A percentile compares a stretch with the other conserved stretches of the same genome.
These are phyloP conservation scores for Mamestra brassicae DNA, from an alignment of 2,888 invertebrate species.

Conservation along the genomic window DNA sequence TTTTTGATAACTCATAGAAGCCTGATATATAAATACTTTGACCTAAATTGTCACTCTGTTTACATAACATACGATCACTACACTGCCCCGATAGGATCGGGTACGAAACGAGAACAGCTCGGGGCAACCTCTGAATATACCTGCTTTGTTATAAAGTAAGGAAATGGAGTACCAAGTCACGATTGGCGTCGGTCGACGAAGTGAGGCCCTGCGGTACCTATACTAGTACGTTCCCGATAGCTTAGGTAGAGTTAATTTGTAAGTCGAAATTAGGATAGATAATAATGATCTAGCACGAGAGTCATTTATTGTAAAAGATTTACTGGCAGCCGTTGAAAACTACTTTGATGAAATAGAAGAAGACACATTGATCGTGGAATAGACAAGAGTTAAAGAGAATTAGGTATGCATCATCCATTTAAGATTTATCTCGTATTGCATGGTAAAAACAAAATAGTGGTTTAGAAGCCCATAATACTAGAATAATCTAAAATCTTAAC, in stretches of 20 bases:
- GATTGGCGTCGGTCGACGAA: constrained; percentile 28
- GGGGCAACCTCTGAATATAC: constrained; percentile 30
- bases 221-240: background rate
- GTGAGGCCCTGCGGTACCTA: constrained; percentile 1
- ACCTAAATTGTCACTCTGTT: constrained; percentile 1
- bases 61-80: constrained; percentile 23
- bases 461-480: constrained; percentile 10
- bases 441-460: background rate
- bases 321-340: background rate
- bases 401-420: no score
- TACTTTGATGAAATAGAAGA: background rate
- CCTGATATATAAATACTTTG: background rate
- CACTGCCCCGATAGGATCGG: constrained; percentile 13
- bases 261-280: constrained; percentile 10
- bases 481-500: constrained; percentile 18
- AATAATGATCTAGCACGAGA: background rate
- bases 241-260: background rate
- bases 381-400: background rate
- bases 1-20: background rate
- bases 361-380: no score
- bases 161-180: constrained; percentile 43
- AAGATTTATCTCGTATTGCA: no score
- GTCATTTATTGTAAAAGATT: no score
- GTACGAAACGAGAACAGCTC: constrained; percentile 34
- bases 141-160: constrained; percentile 22